phyloP scores from a whole-genome alignment of 2,888 invertebrate species.

The Herminia tarsipennalis region DNA sequence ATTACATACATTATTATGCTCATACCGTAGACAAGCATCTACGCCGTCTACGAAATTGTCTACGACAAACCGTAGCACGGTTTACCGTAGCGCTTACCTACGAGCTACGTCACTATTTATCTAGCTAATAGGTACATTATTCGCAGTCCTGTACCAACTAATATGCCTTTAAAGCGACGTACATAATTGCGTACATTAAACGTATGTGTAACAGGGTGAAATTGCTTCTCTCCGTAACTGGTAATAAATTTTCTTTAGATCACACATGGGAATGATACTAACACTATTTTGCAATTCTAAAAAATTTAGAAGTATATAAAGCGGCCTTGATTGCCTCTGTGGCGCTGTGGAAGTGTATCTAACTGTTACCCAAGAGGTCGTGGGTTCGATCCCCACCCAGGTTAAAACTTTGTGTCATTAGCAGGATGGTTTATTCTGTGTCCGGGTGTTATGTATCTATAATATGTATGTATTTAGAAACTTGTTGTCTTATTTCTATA shows the following conservation, averaged over 20 bases:
- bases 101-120: constrained; percentile 37
- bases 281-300: background rate
- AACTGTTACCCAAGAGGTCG: no score
- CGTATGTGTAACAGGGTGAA: constrained; percentile 20
- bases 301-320: background rate
- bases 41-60: constrained; percentile 31
- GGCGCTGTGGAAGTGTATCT: no score
- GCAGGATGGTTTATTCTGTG: no score
- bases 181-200: constrained; percentile 37
- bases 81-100: constrained; percentile 31
- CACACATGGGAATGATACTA: constrained; percentile 11
- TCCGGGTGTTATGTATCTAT: no score
- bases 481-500: no score
- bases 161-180: constrained; percentile 42
- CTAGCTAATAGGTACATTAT: constrained; percentile 44
- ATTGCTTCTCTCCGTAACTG: constrained; percentile 18
- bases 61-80: constrained; percentile 32
- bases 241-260: constrained; percentile 19
- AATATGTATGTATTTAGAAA: no score
- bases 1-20: background rate
- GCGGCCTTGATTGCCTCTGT: no score
- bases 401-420: no score
- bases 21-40: constrained; percentile 28
- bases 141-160: constrained; percentile 32
- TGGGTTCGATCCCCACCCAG: no score